Conservation (phyloP, 2,113 vertebrate genomes). For the Ophthalmolycus amberensis region DNA sequence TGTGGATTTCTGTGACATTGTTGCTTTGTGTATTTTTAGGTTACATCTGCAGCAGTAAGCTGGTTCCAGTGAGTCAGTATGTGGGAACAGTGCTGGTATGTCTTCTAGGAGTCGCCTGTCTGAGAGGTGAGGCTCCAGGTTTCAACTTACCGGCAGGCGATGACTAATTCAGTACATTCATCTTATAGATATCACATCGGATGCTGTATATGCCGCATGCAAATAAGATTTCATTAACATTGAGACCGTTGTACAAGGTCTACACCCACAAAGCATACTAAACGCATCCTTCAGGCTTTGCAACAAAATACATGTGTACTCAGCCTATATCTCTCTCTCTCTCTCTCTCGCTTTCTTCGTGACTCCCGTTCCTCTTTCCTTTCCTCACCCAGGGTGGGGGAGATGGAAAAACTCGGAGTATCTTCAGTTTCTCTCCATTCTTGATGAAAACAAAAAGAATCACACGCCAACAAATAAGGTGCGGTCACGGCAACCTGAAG, state of each 20-base stretch:
- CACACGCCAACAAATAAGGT: conserved; percentile 89
- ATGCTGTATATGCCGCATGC: conserved; percentile 28
- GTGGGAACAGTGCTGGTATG: conserved; percentile 87
- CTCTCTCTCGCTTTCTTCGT: not conserved
- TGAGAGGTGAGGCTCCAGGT: conserved; percentile 86
- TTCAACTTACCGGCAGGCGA: not conserved
- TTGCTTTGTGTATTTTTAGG: conserved; percentile 76
- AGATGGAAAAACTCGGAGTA: conserved; percentile 93
- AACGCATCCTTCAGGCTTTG: conserved; percentile 49
- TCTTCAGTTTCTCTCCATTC: conserved; percentile 89
- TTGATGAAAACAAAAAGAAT: conserved; percentile 87
- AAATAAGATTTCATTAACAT: conserved; percentile 46
- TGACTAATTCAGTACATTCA: conserved; percentile 32
- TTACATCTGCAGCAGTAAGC: conserved; percentile 89
- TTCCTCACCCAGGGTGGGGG: conserved; percentile 82
- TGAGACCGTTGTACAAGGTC: conserved; percentile 44
- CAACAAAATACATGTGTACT: conserved; percentile 14
- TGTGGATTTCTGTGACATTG: conserved; percentile 29
- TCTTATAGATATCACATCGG: conserved; percentile 38
- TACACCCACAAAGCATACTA: conserved; percentile 50
- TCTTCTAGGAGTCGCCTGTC: conserved; percentile 89
- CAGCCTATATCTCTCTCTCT: conserved; percentile 6
- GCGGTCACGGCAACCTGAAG: conserved; percentile 9
- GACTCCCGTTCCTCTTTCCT: not conserved
- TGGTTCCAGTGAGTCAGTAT: conserved; percentile 89